Base-by-base conservation (phyloP, 2,797 vertebrate species). In the Acomys russatus region DNA sequence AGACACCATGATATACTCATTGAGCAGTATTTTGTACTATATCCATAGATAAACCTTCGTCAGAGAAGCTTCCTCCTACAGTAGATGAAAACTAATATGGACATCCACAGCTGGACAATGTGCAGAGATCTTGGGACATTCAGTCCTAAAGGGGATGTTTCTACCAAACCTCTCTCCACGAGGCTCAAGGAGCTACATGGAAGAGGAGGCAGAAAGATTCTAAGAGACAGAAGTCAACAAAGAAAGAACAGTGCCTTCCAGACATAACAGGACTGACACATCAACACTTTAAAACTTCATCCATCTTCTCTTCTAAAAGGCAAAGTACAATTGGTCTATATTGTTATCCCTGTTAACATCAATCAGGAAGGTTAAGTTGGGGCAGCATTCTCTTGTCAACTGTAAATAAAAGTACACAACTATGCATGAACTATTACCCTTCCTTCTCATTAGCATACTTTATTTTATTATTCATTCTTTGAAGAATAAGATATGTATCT, bases 281-380 rank as follows among this genome's bases (percentile, higher is more conserved):
- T 33, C 64, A 54, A n/a, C 11, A 23, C n/a, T 18, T 96, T 23
- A 92, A 54, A 51, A 6, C 4, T 71, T 79, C 64, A 92, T 25
- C 1, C 59, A 79, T 78, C 28, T 71, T 91, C 54, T 88, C 25
- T 96, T 86, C 71, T 30, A 90, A 95, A 94, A 86, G 56, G 3
- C 8, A 79, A 71, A 85, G 7, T 73, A 59, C 51, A 71, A 68
- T 10, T 14, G 56, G 12, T 64, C 71, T 91, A 17, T 83, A 74
- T 76, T 83, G 93, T 88, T 78, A 92, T 91, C 80, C 83, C 56
- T 86, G 8, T 90, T 94, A 76, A 66, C 30, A 92, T 94, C 38
- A 15, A 25, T 44, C 23, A 87, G 17, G n/a, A 63, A 84, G 28
- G 94, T 51, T 63, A 94, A 89, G 12, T 73, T 17, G 10, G 30